Evolutionary conservation across 2,797 vertebrate species (phyloP).

Genomic region (Pangasius larnaudii): DNA sequence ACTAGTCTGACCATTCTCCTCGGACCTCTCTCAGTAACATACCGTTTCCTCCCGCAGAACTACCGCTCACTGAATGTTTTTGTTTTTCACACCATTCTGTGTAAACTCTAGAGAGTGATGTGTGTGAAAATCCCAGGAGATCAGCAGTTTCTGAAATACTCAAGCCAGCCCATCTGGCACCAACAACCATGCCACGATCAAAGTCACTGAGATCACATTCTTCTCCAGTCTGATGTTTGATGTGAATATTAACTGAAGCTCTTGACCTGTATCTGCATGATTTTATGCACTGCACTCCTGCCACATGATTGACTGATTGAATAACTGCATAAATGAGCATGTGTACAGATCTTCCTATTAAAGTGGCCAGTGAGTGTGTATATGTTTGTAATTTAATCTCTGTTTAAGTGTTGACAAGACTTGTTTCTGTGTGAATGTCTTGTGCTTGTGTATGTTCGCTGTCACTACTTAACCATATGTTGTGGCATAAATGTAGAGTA

Average conservation of each 20-base stretch:
- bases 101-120: neutral
- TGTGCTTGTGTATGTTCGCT: conserved; percentile 50
- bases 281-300: too few species aligned
- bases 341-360: neutral
- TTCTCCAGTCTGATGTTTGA: neutral
- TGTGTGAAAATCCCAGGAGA: neutral
- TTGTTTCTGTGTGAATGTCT: conserved; percentile 33
- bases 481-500: conserved; percentile 41
- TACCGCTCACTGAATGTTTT: neutral
- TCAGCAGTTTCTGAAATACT: neutral
- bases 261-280: neutral
- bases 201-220: neutral
- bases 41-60: neutral
- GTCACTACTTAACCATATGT: conserved; percentile 69
- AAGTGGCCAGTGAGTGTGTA: conserved; percentile 57
- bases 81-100: neutral
- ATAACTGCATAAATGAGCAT: neutral
- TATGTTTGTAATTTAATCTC: conserved; percentile 54
- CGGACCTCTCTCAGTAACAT: neutral
- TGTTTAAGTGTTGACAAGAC: conserved; percentile 50
- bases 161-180: neutral
- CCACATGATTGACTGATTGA: too few species aligned
- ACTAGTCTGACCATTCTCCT: neutral
- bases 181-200: neutral
- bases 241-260: neutral